A percentile compares a stretch with the other conserved stretches of the same genome.
phyloP scores from a whole-genome alignment of 2,888 invertebrate genomes.

The Malthinus seriepunctatus region DNA sequence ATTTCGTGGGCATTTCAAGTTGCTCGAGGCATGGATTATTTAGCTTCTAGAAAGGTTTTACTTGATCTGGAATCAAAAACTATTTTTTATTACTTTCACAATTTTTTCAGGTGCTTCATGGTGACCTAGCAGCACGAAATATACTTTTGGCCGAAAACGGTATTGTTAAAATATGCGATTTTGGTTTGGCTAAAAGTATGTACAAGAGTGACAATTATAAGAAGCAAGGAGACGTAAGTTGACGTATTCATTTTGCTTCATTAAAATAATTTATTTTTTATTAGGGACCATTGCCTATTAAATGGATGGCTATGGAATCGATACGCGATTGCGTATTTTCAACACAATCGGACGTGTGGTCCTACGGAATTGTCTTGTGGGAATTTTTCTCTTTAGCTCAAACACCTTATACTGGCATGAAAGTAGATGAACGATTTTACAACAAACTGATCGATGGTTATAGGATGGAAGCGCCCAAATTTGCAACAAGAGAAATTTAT shows the following conservation, averaged over 20 bases:
- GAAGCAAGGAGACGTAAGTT: constrained; percentile 79
- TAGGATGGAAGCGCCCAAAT: constrained; percentile 85
- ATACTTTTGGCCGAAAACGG: constrained; percentile 87
- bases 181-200: constrained; percentile 91
- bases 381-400: constrained; percentile 85
- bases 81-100: neutral
- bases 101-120: constrained; percentile 74
- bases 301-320: constrained; percentile 96
- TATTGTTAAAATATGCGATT: constrained; percentile 95
- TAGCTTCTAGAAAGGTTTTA: constrained; percentile 87
- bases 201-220: constrained; percentile 88
- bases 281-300: constrained; percentile 84
- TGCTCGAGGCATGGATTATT: constrained; percentile 93
- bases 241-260: neutral
- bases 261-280: neutral
- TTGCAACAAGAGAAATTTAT: constrained; percentile 79
- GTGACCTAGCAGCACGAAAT: constrained; percentile 90
- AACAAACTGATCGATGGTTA: constrained; percentile 80
- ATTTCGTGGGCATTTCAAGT: constrained; percentile 93
- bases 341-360: constrained; percentile 95
- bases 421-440: constrained; percentile 71
- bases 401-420: constrained; percentile 86
- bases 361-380: constrained; percentile 89
- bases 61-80: no score
- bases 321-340: constrained; percentile 90